Conservation (phyloP, 2,797 vertebrate genomes). For the Dicrostonyx torquatus region DNA sequence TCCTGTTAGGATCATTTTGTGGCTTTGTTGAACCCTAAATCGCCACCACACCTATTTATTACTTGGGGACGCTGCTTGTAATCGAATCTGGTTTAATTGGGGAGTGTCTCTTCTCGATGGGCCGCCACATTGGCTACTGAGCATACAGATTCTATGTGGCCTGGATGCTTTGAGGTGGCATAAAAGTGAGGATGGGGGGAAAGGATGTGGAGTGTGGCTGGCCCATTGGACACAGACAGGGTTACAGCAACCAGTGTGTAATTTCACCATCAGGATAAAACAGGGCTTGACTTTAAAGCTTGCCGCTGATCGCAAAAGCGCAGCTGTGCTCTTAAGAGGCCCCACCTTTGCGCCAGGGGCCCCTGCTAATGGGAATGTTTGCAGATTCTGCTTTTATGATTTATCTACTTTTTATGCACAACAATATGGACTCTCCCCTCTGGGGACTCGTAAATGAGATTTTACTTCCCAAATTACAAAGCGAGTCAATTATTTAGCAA, state of each 20-base stretch:
- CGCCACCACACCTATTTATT: conserved; percentile 72
- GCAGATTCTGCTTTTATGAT: conserved; percentile 87
- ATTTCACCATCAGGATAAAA: conserved; percentile 86
- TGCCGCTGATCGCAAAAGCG: conserved; percentile 81
- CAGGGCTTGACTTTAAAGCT: conserved; percentile 80
- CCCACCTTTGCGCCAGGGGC: conserved; percentile 76
- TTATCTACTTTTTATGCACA: conserved; percentile 89
- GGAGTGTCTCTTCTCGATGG: conserved; percentile 56
- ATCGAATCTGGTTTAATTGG: conserved; percentile 68
- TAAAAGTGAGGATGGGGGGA: not conserved
- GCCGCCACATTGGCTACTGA: conserved; percentile 58
- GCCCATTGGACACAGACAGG: conserved; percentile 81
- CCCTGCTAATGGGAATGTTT: conserved; percentile 87
- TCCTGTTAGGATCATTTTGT: conserved; percentile 81
- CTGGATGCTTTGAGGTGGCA: not conserved
- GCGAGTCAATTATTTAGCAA: conserved; percentile 87
- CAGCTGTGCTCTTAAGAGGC: conserved; percentile 84
- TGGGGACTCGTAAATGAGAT: conserved; percentile 88
- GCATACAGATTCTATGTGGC: conserved; percentile 31
- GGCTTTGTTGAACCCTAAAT: conserved; percentile 70
- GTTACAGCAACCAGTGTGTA: conserved; percentile 85
- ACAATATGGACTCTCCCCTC: conserved; percentile 85
- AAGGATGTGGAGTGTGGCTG: not conserved
- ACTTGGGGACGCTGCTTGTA: conserved; percentile 79
- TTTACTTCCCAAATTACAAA: conserved; percentile 89